These are phyloP conservation scores for Drosophila tristis DNA, from an alignment of 1,140 invertebrate species.

Conservation along the genomic window DNA sequence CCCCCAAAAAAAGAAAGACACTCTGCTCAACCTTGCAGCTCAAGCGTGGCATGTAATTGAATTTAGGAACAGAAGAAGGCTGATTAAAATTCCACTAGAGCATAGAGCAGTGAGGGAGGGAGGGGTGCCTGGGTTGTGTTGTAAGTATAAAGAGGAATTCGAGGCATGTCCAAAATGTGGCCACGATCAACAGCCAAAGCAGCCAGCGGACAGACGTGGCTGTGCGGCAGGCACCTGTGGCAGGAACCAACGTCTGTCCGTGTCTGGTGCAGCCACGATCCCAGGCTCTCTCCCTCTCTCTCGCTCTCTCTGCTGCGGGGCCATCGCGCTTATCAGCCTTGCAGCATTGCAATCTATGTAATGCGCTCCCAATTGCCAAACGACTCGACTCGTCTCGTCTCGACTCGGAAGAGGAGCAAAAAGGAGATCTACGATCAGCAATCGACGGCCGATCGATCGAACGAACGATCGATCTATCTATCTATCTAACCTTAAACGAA, in stretches of 20 bases:
- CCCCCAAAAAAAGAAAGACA: neutral
- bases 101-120: neutral
- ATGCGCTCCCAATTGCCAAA: slow-evolving; percentile 64
- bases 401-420: neutral
- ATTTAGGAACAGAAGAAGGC: slow-evolving; percentile 60
- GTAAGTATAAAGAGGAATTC: slow-evolving; percentile 41
- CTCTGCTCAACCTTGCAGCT: slow-evolving; percentile 35
- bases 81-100: slow-evolving; percentile 76
- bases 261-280: slow-evolving; percentile 6
- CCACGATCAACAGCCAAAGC: slow-evolving; percentile 29
- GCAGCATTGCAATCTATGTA: slow-evolving; percentile 65
- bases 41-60: slow-evolving; percentile 80
- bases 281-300: no score
- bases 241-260: slow-evolving; percentile 44
- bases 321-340: slow-evolving; percentile 59
- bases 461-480: slow-evolving; percentile 45
- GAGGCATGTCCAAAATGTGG: slow-evolving; percentile 73
- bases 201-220: neutral
- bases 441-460: slow-evolving; percentile 37
- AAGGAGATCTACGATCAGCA: slow-evolving; percentile 45
- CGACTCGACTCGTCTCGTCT: neutral
- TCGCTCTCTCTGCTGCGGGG: neutral
- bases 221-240: slow-evolving; percentile 57
- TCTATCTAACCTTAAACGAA: slow-evolving; percentile 47
- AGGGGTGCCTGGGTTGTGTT: slow-evolving; percentile 13